Conservation (phyloP, 2,888 invertebrate species). For the Mimas tiliae region DNA sequence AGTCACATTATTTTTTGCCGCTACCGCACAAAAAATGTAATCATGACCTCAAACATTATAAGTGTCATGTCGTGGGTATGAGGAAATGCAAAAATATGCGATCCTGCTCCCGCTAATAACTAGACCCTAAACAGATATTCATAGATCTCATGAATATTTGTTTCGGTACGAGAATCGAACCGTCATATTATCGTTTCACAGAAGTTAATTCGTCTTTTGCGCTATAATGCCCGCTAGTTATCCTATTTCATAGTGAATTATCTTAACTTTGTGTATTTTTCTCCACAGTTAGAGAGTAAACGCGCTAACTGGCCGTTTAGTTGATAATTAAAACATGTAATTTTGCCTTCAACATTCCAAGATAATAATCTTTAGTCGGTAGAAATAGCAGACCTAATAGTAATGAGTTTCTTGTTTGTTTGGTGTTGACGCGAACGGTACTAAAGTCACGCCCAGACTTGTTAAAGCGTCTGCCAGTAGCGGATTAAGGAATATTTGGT, state of each 20-base stretch:
- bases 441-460: neutral
- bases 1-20: too few relatives aligned
- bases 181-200: too few relatives aligned
- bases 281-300: neutral
- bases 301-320: neutral
- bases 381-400: neutral
- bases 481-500: neutral
- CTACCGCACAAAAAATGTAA: too few relatives aligned
- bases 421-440: neutral
- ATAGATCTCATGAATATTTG: too few relatives aligned
- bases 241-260: neutral
- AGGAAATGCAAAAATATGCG: too few relatives aligned
- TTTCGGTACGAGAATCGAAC: too few relatives aligned
- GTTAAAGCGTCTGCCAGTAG: neutral
- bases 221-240: too few relatives aligned
- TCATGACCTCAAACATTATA: too few relatives aligned
- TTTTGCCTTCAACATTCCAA: neutral
- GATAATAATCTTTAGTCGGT: neutral
- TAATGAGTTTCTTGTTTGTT: slow-evolving; percentile 6
- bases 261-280: slow-evolving; percentile 1
- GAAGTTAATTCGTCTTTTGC: too few relatives aligned
- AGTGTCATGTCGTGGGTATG: too few relatives aligned
- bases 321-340: slow-evolving; percentile 1
- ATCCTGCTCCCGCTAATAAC: too few relatives aligned
- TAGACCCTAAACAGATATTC: too few relatives aligned